Conservation (phyloP, 1,140 invertebrate species). For the Phortica variegata region DNA sequence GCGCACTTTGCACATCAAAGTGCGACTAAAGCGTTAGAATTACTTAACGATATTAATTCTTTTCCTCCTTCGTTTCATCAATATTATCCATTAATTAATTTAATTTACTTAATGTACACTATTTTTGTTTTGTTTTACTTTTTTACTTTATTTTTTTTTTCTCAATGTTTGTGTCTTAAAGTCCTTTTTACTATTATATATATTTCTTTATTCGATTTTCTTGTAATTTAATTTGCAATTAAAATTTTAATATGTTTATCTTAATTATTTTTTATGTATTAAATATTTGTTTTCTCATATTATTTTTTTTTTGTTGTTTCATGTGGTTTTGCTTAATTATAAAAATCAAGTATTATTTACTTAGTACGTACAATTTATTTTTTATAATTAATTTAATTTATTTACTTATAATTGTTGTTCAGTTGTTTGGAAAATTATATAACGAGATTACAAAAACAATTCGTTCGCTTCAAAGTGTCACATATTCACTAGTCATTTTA, state of each 20-base stretch:
- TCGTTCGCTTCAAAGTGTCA: slow-evolving; percentile 9
- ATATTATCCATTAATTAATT: slow-evolving; percentile 37
- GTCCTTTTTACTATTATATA: background rate
- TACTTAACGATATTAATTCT: slow-evolving; percentile 30
- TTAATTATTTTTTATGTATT: slow-evolving; percentile 11
- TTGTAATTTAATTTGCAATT: slow-evolving; percentile 16
- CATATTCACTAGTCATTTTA: slow-evolving; percentile 2
- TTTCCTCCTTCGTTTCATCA: too few species aligned
- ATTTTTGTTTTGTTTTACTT: slow-evolving; percentile 5
- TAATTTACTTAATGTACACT: slow-evolving; percentile 40
- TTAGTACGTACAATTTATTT: background rate
- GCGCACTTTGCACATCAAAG: slow-evolving; percentile 52
- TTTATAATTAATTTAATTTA: background rate
- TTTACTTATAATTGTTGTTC: too few species aligned
- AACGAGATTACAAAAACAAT: slow-evolving; percentile 12
- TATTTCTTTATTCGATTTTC: background rate
- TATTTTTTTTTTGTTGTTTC: slow-evolving; percentile 8
- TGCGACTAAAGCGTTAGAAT: slow-evolving; percentile 52
- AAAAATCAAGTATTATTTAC: slow-evolving; percentile 2
- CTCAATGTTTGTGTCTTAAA: too few species aligned
- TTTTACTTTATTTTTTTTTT: slow-evolving; percentile 9
- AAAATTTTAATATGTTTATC: slow-evolving; percentile 22
- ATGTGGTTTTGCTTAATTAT: slow-evolving; percentile 20
- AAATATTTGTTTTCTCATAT: slow-evolving; percentile 2
- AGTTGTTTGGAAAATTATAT: too few species aligned